Percentiles rank a stretch among this genome's conserved stretches.
These are phyloP conservation scores for Agrotis exclamationis DNA, from an alignment of 2,888 invertebrate genomes.

Conservation along the genomic window DNA sequence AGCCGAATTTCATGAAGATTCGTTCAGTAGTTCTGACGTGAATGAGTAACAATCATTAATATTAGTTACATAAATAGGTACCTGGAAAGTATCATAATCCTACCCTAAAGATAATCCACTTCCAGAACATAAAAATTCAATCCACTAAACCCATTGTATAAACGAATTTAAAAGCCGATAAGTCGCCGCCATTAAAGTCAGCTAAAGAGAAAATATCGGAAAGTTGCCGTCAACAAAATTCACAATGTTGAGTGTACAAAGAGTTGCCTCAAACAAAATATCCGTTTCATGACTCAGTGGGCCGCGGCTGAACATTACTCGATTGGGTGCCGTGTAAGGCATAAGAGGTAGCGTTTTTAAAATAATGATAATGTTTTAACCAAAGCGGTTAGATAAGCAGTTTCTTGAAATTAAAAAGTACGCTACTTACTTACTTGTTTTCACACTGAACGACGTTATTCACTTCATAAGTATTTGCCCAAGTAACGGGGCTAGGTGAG, in stretches of 20 bases:
- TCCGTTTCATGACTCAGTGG: conserved; percentile 63
- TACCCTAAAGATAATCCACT: not conserved
- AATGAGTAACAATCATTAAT: no score
- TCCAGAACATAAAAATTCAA: not conserved
- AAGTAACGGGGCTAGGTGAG: no score
- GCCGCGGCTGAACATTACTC: conserved; percentile 56
- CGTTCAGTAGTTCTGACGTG: no score
- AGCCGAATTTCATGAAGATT: no score
- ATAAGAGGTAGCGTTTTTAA: not conserved
- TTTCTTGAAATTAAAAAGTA: no score
- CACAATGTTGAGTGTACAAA: conserved; percentile 63
- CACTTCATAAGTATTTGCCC: no score
- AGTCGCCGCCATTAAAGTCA: conserved; percentile 39
- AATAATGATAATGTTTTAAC: no score
- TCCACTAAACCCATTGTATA: conserved; percentile 19
- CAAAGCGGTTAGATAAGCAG: no score
- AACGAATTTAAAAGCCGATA: conserved; percentile 25
- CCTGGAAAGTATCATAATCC: not conserved
- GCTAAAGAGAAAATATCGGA: conserved; percentile 47
- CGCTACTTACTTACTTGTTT: no score
- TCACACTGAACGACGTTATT: no score
- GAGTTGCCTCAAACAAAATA: conserved; percentile 67
- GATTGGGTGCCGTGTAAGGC: conserved; percentile 25
- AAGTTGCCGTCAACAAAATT: conserved; percentile 56
- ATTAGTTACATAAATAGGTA: no score